A percentile compares a stretch with the other conserved stretches of the same genome.
phyloP scores from a whole-genome alignment of 2,888 invertebrate genomes.

The Stegana nigrithorax region DNA sequence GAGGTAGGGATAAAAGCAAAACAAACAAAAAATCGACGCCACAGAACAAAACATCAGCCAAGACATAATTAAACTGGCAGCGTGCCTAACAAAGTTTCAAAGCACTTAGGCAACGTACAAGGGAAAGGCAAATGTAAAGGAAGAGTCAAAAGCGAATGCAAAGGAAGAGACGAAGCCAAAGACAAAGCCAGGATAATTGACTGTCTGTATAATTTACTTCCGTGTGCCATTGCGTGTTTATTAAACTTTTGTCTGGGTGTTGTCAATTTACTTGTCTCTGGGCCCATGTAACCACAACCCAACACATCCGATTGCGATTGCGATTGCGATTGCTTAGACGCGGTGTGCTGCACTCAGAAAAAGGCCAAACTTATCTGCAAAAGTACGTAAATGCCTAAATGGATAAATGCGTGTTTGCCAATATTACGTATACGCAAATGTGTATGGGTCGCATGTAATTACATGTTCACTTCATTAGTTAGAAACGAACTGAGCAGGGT shows the following conservation, averaged over 20 bases:
- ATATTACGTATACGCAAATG: constrained; percentile 52
- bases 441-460: too few species aligned
- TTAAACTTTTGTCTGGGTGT: constrained; percentile 59
- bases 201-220: constrained; percentile 56
- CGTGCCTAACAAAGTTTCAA: too few species aligned
- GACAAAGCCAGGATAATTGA: constrained; percentile 37
- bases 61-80: background rate
- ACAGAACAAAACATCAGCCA: too few species aligned
- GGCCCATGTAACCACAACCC: background rate
- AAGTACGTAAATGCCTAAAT: too few species aligned
- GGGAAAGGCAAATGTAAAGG: background rate
- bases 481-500: too few species aligned
- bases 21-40: constrained; percentile 55
- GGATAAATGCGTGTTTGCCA: constrained; percentile 17
- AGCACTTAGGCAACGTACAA: too few species aligned
- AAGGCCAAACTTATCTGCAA: too few species aligned
- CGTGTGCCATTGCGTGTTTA: constrained; percentile 59
- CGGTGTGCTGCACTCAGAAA: too few species aligned
- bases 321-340: too few species aligned
- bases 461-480: constrained; percentile 52
- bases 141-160: background rate
- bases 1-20: too few species aligned
- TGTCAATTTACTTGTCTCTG: constrained; percentile 32
- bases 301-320: too few species aligned
- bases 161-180: background rate